These are phyloP conservation scores for Echiichthys vipera DNA, from an alignment of 2,797 vertebrate species.

Conservation along the genomic window DNA sequence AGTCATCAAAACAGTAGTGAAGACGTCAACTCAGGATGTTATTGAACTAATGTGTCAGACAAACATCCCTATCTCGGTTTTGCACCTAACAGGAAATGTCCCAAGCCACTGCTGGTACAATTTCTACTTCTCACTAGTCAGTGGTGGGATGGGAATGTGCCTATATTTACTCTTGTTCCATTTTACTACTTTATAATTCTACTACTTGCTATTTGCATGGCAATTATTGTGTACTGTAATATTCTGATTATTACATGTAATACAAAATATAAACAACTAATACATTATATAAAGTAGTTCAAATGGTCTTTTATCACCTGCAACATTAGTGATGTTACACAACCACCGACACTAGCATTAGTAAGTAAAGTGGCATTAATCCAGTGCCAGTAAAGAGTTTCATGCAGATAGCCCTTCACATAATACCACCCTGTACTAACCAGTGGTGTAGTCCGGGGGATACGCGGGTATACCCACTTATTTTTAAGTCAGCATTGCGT, in stretches of 20 bases:
- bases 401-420: neutral
- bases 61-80: neutral
- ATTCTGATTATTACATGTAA: too few species aligned
- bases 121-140: neutral
- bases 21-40: neutral
- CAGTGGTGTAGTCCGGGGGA: too few species aligned
- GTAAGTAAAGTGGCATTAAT: neutral
- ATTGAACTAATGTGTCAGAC: neutral
- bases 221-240: neutral
- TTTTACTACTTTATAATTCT: too few species aligned
- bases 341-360: neutral
- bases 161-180: too few species aligned
- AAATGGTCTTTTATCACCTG: neutral
- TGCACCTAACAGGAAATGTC: neutral
- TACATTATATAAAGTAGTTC: too few species aligned
- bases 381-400: neutral
- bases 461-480: too few species aligned
- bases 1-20: neutral
- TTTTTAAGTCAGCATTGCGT: too few species aligned
- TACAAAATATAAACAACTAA: too few species aligned
- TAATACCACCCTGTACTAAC: neutral
- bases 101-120: neutral
- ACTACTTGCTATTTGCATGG: too few species aligned
- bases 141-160: neutral
- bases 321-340: neutral